Evolutionary conservation across 2,797 vertebrate genomes (phyloP).

Genomic region (Ceryle rudis): DNA sequence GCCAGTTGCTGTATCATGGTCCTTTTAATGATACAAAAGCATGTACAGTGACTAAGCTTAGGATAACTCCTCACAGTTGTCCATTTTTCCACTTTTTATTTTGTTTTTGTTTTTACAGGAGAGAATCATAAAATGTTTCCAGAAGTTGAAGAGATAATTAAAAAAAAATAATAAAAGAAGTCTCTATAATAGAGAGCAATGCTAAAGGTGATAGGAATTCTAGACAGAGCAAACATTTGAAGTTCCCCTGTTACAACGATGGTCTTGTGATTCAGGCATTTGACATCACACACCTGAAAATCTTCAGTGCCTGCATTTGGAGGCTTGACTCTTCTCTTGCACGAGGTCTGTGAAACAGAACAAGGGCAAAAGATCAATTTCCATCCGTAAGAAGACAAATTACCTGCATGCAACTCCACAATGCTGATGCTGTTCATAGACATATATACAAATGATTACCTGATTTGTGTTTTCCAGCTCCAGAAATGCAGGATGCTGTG

Average conservation of each 20-base stretch:
- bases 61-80: not conserved
- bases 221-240: not conserved
- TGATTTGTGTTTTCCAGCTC: conserved; percentile 3
- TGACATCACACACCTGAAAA: conserved; percentile 1
- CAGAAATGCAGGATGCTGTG: conserved; percentile 4
- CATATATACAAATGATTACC: conserved; percentile 10
- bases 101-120: not conserved
- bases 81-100: not conserved
- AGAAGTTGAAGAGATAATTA: not conserved
- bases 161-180: not conserved
- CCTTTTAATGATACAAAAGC: not conserved
- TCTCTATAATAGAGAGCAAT: not conserved
- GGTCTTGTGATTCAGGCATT: not conserved
- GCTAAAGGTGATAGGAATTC: not conserved
- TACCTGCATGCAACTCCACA: not conserved
- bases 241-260: not conserved
- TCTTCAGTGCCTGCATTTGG: not conserved
- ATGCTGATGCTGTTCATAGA: not conserved
- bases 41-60: not conserved
- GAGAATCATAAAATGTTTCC: not conserved
- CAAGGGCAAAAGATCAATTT: not conserved
- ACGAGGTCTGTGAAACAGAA: not conserved
- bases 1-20: not conserved
- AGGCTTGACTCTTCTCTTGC: not conserved
- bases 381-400: not conserved